These are phyloP conservation scores for Kobus ellipsiprymnus DNA, from an alignment of 2,113 vertebrate genomes.

Conservation along the genomic window DNA sequence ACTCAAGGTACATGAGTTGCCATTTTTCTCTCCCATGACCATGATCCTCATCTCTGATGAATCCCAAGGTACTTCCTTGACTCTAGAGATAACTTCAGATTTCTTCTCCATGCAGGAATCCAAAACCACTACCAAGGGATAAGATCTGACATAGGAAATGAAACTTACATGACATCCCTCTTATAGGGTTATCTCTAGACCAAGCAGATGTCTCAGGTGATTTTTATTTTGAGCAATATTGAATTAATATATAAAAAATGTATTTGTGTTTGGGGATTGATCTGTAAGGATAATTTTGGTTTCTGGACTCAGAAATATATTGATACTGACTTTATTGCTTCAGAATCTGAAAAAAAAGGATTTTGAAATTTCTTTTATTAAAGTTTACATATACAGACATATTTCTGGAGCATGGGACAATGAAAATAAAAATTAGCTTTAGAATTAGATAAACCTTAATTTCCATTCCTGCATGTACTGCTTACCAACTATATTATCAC, in stretches of 20 bases:
- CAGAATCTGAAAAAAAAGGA: not conserved
- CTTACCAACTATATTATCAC: not conserved
- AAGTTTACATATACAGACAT: not conserved
- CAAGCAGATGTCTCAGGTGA: not conserved
- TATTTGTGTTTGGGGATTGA: not conserved
- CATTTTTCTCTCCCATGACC: not conserved
- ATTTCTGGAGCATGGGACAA: not conserved
- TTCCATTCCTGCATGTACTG: not conserved
- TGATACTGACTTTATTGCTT: not conserved
- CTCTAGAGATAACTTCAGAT: not conserved
- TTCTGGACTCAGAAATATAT: not conserved
- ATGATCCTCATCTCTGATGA: not conserved
- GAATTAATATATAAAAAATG: not conserved
- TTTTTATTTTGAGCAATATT: not conserved
- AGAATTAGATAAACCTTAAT: not conserved
- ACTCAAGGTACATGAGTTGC: not conserved
- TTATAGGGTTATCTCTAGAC: not conserved
- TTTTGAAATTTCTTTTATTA: not conserved
- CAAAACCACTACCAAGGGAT: not conserved
- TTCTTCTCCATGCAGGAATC: not conserved
- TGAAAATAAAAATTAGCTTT: not conserved
- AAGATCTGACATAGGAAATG: not conserved
- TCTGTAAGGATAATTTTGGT: not conserved
- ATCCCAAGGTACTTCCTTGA: not conserved
- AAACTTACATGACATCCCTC: not conserved